phyloP scores from a whole-genome alignment of 1,140 invertebrate genomes.

The Steinernema khuongi region DNA sequence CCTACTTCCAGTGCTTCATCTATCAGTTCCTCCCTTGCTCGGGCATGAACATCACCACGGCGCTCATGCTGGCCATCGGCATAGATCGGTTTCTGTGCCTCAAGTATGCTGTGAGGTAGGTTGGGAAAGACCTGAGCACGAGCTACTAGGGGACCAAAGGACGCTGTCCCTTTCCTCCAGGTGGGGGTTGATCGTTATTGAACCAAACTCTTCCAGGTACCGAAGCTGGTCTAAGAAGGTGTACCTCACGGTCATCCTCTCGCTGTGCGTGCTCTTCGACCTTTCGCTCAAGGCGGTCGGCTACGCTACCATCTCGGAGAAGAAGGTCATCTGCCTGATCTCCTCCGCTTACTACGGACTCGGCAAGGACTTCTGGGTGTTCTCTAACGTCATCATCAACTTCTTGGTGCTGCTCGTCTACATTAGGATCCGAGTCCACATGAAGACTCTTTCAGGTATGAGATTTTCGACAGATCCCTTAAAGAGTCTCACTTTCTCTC shows the following conservation, averaged over 20 bases:
- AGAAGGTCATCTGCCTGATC: not conserved
- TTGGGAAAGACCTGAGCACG: not conserved
- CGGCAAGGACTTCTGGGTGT: not conserved
- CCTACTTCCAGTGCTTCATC: not conserved
- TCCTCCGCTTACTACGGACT: not conserved
- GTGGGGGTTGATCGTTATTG: not conserved
- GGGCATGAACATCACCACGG: not conserved
- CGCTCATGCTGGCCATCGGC: not conserved
- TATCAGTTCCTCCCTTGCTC: not conserved
- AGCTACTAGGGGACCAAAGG: too few relatives aligned
- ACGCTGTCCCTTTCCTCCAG: constrained; percentile 1
- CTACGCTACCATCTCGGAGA: not conserved
- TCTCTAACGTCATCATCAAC: not conserved
- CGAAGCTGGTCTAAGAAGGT: not conserved
- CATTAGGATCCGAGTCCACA: not conserved
- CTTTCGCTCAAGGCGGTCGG: not conserved
- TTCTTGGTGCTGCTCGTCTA: not conserved
- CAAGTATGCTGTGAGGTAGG: not conserved
- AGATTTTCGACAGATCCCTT: too few relatives aligned
- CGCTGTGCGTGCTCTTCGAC: not conserved
- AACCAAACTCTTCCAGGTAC: not conserved
- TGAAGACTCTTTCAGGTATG: not conserved
- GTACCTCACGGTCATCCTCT: not conserved
- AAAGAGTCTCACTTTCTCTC: too few relatives aligned
- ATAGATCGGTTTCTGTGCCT: not conserved